phyloP scores from a whole-genome alignment of 2,797 vertebrate species.

The Pristis pectinata region DNA sequence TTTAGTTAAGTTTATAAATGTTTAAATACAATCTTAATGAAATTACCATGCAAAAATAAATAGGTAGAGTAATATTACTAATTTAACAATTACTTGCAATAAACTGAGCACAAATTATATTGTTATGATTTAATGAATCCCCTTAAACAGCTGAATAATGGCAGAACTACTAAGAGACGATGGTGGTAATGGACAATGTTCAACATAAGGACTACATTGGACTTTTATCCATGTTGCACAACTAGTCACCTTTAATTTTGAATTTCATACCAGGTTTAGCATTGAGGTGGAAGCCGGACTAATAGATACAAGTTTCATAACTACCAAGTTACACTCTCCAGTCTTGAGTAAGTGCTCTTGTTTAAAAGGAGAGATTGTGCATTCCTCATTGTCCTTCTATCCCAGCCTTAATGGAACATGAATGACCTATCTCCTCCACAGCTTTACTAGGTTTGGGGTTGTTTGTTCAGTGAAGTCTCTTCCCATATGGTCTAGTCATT shows the following conservation, averaged over 20 bases:
- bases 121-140: neutral
- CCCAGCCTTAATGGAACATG: neutral
- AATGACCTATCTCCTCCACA: neutral
- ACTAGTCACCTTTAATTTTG: neutral
- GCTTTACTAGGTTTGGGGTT: neutral
- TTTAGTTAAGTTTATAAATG: neutral
- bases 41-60: neutral
- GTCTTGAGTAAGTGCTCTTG: neutral
- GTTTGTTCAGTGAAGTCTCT: neutral
- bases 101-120: neutral
- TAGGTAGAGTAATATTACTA: neutral
- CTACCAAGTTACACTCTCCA: neutral
- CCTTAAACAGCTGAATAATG: neutral
- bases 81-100: neutral
- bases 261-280: neutral
- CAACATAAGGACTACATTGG: neutral
- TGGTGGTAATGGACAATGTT: neutral
- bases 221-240: neutral
- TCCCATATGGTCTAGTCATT: neutral
- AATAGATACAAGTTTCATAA: neutral
- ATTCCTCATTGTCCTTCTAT: neutral
- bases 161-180: neutral
- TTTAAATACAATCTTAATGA: neutral
- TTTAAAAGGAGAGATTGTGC: neutral
- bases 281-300: neutral